Percentiles rank a stretch among this genome's conserved stretches.
Evolutionary conservation across 2,888 invertebrate species (phyloP).

Genomic region (Ormyrus nitidulus): DNA sequence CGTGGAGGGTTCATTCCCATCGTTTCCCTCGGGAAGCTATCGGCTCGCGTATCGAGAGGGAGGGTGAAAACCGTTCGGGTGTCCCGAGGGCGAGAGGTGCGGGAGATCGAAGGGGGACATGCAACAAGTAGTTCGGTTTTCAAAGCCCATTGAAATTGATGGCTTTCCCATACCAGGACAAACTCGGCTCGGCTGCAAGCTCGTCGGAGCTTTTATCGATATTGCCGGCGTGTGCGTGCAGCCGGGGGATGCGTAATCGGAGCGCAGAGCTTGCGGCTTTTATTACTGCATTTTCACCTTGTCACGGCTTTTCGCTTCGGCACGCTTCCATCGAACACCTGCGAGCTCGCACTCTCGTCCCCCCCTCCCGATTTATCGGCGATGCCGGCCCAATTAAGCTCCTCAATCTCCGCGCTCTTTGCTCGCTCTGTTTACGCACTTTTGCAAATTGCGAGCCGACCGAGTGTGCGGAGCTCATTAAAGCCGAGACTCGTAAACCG

Average conservation of each 20-base stretch:
- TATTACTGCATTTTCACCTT: slow-evolving; percentile 75
- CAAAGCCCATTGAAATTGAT: slow-evolving; percentile 76
- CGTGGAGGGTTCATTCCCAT: slow-evolving; percentile 69
- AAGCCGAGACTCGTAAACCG: slow-evolving; percentile 32
- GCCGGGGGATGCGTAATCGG: slow-evolving; percentile 50
- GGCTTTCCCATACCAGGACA: slow-evolving; percentile 74
- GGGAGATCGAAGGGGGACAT: slow-evolving; percentile 60
- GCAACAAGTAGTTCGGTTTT: slow-evolving; percentile 76
- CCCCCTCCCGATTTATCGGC: slow-evolving; percentile 46
- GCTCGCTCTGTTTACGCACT: slow-evolving; percentile 12
- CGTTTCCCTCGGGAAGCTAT: slow-evolving; percentile 74
- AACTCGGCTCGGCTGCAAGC: slow-evolving; percentile 63
- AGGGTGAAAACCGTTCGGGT: slow-evolving; percentile 72
- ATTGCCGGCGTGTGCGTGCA: slow-evolving; percentile 64
- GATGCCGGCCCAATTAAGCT: slow-evolving; percentile 61
- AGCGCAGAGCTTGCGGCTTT: slow-evolving; percentile 69
- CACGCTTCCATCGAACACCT: slow-evolving; percentile 69
- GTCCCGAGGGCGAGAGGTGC: slow-evolving; percentile 62
- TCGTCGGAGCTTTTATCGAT: slow-evolving; percentile 74
- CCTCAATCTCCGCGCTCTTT: slow-evolving; percentile 30
- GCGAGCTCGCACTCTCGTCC: slow-evolving; percentile 35
- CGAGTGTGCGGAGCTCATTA: slow-evolving; percentile 25
- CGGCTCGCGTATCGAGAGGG: slow-evolving; percentile 75
- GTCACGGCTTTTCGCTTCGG: slow-evolving; percentile 71
- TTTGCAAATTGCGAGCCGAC: background rate